These are phyloP conservation scores for Tinea trinotella DNA, from an alignment of 2,888 invertebrate species.

Conservation along the genomic window DNA sequence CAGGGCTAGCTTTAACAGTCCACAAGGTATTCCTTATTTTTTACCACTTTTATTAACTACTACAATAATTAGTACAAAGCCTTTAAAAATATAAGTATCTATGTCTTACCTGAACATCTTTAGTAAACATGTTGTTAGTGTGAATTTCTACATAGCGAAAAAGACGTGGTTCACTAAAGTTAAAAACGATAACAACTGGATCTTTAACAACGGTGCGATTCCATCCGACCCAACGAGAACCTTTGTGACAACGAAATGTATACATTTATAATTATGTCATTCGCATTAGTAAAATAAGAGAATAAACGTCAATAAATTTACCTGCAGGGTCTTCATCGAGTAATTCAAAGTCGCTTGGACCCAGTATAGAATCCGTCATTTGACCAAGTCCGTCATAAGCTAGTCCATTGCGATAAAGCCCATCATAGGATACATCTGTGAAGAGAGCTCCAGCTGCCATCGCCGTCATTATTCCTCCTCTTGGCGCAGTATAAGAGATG, in stretches of 20 bases:
- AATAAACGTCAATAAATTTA: slow-evolving; percentile 28
- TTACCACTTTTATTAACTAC: no score
- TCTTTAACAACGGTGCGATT: slow-evolving; percentile 75
- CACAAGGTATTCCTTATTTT: no score
- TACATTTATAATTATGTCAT: background rate
- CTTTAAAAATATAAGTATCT: background rate
- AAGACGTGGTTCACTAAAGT: slow-evolving; percentile 83
- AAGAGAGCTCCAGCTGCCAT: slow-evolving; percentile 79
- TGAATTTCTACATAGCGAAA: slow-evolving; percentile 82
- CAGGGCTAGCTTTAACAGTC: no score
- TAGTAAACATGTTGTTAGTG: slow-evolving; percentile 84
- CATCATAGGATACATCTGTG: slow-evolving; percentile 87
- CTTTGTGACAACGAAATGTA: slow-evolving; percentile 42
- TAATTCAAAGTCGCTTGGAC: slow-evolving; percentile 77
- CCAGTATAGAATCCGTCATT: slow-evolving; percentile 81
- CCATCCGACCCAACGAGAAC: slow-evolving; percentile 91
- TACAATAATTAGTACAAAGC: no score
- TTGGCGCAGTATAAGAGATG: slow-evolving; percentile 77
- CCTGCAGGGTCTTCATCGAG: slow-evolving; percentile 73
- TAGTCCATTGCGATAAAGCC: slow-evolving; percentile 65
- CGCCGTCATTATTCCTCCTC: slow-evolving; percentile 75
- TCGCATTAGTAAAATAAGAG: background rate
- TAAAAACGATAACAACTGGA: slow-evolving; percentile 81
- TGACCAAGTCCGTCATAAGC: slow-evolving; percentile 85
- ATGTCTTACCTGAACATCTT: slow-evolving; percentile 80